A percentile compares a stretch with the other conserved stretches of the same genome.
These are phyloP conservation scores for Pyrochroa serraticornis DNA, from an alignment of 2,888 invertebrate species.

Conservation along the genomic window DNA sequence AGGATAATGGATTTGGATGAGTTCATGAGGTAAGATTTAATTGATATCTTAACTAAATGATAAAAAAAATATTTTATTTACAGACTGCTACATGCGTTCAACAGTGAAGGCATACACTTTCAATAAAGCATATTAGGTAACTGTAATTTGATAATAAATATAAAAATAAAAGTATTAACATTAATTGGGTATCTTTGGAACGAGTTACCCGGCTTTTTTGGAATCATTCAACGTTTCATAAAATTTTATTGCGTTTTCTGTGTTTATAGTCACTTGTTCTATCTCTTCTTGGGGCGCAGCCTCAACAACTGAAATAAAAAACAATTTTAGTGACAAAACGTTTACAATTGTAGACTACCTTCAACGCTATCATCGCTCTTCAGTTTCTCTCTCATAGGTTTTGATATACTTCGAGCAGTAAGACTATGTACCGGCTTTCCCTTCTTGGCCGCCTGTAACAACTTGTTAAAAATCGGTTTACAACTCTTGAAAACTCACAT, in stretches of 20 bases:
- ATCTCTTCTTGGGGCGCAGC: too few species aligned
- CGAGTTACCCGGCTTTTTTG: too few species aligned
- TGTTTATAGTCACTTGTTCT: too few species aligned
- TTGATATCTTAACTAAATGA: slow-evolving; percentile 22
- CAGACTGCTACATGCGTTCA: slow-evolving; percentile 69
- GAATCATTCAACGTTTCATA: too few species aligned
- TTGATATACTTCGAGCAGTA: slow-evolving; percentile 79
- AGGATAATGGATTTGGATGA: slow-evolving; percentile 96
- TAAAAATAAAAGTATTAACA: not conserved
- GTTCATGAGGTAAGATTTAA: slow-evolving; percentile 72
- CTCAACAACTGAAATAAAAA: too few species aligned
- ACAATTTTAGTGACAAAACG: too few species aligned
- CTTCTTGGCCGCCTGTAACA: slow-evolving; percentile 34
- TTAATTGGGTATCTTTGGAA: too few species aligned
- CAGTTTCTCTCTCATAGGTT: slow-evolving; percentile 74
- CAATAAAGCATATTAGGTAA: slow-evolving; percentile 58
- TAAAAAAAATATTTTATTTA: slow-evolving; percentile 36
- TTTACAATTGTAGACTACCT: too few species aligned
- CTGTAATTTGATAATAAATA: not conserved
- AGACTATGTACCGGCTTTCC: slow-evolving; percentile 70
- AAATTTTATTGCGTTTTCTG: too few species aligned
- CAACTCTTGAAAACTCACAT: slow-evolving; percentile 40
- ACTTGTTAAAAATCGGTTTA: not conserved
- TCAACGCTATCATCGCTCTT: slow-evolving; percentile 35
- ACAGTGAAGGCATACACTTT: slow-evolving; percentile 93